Evolutionary conservation across 2,888 invertebrate genomes (phyloP).

Genomic region (Ennomos quercinarius): DNA sequence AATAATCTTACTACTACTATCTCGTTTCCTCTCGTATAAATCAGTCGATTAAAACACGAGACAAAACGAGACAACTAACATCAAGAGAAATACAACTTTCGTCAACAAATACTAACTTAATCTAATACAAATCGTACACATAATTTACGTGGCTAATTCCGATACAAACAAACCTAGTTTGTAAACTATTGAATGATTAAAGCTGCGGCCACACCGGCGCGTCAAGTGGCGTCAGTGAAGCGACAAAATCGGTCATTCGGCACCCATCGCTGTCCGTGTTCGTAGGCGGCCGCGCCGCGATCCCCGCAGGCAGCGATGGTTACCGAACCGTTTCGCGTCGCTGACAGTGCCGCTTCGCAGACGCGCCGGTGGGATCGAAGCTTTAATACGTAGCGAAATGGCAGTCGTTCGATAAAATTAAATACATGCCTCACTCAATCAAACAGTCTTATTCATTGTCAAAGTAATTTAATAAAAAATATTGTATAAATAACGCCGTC

Average conservation of each 20-base stretch:
- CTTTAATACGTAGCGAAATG: conserved; percentile 55
- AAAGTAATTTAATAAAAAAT: conserved; percentile 40
- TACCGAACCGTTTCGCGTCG: too few relatives aligned
- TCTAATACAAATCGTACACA: conserved; percentile 49
- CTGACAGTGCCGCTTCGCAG: too few relatives aligned
- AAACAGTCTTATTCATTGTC: conserved; percentile 75
- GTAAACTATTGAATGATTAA: conserved; percentile 44
- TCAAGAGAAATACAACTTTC: conserved; percentile 47
- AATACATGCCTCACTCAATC: conserved; percentile 71
- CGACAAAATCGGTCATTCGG: too few relatives aligned
- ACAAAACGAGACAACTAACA: background rate
- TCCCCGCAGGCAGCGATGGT: too few relatives aligned
- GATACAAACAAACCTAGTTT: conserved; percentile 45
- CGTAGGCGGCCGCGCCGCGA: too few relatives aligned
- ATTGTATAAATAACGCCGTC: conserved; percentile 28
- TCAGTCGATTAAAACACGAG: too few relatives aligned
- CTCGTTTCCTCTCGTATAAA: too few relatives aligned
- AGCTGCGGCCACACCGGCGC: too few relatives aligned
- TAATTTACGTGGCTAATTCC: conserved; percentile 42
- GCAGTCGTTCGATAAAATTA: conserved; percentile 70
- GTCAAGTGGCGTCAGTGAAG: too few relatives aligned
- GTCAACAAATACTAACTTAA: conserved; percentile 53
- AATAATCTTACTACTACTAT: conserved; percentile 50
- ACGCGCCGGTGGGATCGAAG: too few relatives aligned
- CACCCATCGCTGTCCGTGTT: too few relatives aligned